Conservation (phyloP, 2,888 invertebrate species). For the Bugulina stolonifera region DNA sequence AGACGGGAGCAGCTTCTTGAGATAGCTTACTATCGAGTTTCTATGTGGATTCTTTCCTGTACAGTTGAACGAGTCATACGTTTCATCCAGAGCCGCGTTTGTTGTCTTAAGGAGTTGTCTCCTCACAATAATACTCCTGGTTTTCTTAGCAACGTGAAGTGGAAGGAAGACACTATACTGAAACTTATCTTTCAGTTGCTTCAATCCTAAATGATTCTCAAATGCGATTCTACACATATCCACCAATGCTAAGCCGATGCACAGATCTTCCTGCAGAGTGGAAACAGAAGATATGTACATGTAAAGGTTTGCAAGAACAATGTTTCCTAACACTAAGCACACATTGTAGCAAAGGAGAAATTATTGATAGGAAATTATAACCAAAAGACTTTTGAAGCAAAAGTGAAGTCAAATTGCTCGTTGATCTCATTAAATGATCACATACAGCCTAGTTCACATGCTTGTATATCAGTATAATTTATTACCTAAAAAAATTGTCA, state of each 20-base stretch:
- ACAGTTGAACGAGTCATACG: not conserved
- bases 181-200: conserved; percentile 24
- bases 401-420: too few species aligned
- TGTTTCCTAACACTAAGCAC: too few species aligned
- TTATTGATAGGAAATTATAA: too few species aligned
- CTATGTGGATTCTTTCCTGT: not conserved
- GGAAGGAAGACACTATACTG: not conserved
- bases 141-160: conserved; percentile 9
- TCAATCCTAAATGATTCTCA: not conserved
- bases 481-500: too few species aligned
- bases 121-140: not conserved
- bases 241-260: conserved; percentile 12
- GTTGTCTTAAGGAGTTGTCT: not conserved
- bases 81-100: conserved; percentile 1
- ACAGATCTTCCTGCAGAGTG: conserved; percentile 22
- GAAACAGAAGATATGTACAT: too few species aligned
- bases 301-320: too few species aligned
- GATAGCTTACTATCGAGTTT: conserved; percentile 9
- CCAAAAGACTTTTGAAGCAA: too few species aligned
- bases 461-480: too few species aligned
- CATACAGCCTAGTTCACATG: too few species aligned
- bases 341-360: too few species aligned
- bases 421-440: too few species aligned
- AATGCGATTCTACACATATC: conserved; percentile 7
- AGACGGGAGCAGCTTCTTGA: conserved; percentile 15